These are phyloP conservation scores for Patagioenas fasciata DNA, from an alignment of 2,113 vertebrate species.

Conservation along the genomic window DNA sequence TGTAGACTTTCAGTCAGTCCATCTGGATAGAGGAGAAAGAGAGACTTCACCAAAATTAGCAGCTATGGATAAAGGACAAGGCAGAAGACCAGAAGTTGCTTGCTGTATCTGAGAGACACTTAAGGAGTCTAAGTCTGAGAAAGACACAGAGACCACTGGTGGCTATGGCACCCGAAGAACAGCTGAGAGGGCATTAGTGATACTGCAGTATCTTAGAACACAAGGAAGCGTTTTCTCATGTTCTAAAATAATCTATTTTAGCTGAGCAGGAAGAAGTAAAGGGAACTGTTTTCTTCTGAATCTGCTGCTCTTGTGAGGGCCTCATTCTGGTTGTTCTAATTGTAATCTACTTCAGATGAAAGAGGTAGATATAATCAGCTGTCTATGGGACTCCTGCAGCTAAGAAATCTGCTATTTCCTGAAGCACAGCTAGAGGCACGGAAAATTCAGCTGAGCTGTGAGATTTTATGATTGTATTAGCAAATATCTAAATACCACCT, in stretches of 20 bases:
- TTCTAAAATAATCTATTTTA: not conserved
- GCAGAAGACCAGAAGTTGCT: not conserved
- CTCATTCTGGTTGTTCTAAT: not conserved
- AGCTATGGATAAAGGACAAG: not conserved
- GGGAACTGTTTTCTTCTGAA: not conserved
- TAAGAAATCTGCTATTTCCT: not conserved
- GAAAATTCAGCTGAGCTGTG: not conserved
- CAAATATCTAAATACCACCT: not conserved
- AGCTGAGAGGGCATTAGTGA: not conserved
- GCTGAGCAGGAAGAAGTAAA: not conserved
- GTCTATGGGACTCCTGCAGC: not conserved
- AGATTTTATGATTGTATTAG: not conserved
- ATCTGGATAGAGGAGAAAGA: not conserved
- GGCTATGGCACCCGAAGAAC: not conserved
- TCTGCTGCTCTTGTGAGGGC: not conserved
- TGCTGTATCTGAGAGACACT: rapidly evolving
- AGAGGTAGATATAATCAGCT: not conserved
- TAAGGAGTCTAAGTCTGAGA: not conserved
- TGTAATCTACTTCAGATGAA: not conserved
- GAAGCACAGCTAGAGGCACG: not conserved
- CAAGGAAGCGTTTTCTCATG: not conserved
- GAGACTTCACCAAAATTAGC: not conserved
- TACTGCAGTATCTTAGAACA: not conserved
- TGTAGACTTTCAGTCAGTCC: not conserved
- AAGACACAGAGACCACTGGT: not conserved